phyloP scores from a whole-genome alignment of 37 sponge, comb jelly and placozoan genomes.

The Eunapius fragilis region DNA sequence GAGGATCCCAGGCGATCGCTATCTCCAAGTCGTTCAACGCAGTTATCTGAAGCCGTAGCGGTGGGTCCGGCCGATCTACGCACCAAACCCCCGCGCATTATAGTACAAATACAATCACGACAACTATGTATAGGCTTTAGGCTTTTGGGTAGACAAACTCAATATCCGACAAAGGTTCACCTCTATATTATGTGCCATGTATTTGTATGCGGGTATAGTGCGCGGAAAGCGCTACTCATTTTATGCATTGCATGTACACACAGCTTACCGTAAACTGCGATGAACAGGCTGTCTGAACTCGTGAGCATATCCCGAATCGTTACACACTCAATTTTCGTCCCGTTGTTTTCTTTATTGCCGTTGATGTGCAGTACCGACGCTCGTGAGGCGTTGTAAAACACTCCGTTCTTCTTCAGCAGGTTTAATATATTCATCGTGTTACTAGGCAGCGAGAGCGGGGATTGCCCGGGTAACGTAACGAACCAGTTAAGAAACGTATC shows the following conservation, averaged over 20 bases:
- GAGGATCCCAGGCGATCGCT: neutral
- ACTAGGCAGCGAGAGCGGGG: neutral
- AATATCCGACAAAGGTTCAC: too few relatives aligned
- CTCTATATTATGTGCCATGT: too few relatives aligned
- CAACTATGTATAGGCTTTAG: too few relatives aligned
- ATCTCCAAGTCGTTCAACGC: neutral
- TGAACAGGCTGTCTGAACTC: neutral
- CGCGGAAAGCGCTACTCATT: too few relatives aligned
- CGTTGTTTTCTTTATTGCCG: neutral
- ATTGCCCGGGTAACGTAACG: neutral
- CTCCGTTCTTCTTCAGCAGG: neutral
- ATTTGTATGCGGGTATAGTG: too few relatives aligned
- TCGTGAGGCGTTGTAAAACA: neutral
- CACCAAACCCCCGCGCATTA: too few relatives aligned
- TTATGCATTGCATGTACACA: too few relatives aligned
- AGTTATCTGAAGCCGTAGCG: neutral
- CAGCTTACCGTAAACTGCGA: neutral
- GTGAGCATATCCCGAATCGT: neutral
- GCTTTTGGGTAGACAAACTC: neutral
- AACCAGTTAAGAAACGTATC: neutral
- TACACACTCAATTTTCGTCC: neutral
- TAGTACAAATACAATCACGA: too few relatives aligned
- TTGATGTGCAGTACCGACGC: neutral
- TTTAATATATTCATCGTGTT: neutral
- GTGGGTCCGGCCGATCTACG: neutral